A percentile compares a stretch with the other conserved stretches of the same genome.
phyloP scores from a whole-genome alignment of 2,888 invertebrate genomes.

The Esperia sulphurella region DNA sequence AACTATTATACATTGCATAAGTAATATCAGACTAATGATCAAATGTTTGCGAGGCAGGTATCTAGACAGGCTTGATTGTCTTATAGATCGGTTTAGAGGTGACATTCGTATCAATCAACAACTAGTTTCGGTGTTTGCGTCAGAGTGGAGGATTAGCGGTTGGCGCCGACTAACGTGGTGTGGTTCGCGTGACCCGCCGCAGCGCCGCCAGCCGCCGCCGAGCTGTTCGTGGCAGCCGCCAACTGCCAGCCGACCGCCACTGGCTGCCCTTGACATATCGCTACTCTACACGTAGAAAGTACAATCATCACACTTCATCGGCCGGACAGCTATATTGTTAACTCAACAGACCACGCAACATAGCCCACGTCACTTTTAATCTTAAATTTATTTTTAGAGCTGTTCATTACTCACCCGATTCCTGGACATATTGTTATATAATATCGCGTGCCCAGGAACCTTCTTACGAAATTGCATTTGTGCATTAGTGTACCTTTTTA shows the following conservation, averaged over 20 bases:
- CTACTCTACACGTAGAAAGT: conserved; percentile 57
- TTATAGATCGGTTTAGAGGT: conserved; percentile 8
- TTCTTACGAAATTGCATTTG: conserved; percentile 2
- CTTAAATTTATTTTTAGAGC: background rate
- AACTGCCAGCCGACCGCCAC: conserved; percentile 18
- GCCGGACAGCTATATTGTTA: conserved; percentile 25
- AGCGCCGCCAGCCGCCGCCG: conserved; percentile 18
- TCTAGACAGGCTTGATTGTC: background rate
- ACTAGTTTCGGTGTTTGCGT: conserved; percentile 33
- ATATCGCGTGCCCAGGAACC: background rate
- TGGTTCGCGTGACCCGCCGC: conserved; percentile 48
- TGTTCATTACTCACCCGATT: background rate
- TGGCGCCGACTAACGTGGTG: conserved; percentile 26
- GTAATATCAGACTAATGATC: background rate
- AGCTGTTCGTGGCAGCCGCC: background rate
- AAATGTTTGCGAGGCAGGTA: background rate
- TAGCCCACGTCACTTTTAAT: background rate
- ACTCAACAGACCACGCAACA: conserved; percentile 12
- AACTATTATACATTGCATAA: conserved; percentile 34
- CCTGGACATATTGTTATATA: background rate
- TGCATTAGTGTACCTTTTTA: no score
- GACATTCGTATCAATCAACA: conserved; percentile 12
- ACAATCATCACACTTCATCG: conserved; percentile 37
- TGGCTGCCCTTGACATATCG: conserved; percentile 70
- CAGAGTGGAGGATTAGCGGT: conserved; percentile 39